phyloP scores from a whole-genome alignment of 2,797 vertebrate genomes.

The Spea hammondii region DNA sequence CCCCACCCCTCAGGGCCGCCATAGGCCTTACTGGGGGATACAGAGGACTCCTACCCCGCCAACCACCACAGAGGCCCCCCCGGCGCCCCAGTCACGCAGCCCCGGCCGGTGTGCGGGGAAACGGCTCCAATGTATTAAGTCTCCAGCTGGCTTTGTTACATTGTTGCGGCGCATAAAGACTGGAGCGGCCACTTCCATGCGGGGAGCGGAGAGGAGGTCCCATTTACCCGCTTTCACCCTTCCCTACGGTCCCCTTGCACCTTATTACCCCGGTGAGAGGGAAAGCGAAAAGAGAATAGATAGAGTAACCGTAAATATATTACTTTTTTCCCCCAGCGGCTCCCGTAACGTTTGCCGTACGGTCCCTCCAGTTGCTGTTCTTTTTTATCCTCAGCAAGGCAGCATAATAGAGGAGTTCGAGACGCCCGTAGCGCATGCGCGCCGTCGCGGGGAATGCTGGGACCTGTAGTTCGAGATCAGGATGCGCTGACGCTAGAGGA shows the following conservation, averaged over 20 bases:
- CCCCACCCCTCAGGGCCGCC: conserved; percentile 20
- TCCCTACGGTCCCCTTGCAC: conserved; percentile 33
- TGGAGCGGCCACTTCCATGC: conserved; percentile 56
- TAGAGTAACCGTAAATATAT: conserved; percentile 70
- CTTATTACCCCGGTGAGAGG: conserved; percentile 47
- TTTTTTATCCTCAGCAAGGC: conserved; percentile 85
- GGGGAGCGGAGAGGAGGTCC: conserved; percentile 47
- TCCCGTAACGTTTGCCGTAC: conserved; percentile 72
- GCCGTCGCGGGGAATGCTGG: conserved; percentile 65
- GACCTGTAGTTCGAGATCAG: conserved; percentile 71
- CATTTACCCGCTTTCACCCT: conserved; percentile 40
- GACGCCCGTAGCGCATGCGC: conserved; percentile 81
- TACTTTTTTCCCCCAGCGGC: conserved; percentile 73
- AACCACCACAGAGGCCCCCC: conserved; percentile 26
- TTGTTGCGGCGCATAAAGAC: conserved; percentile 79
- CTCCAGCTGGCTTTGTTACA: conserved; percentile 80
- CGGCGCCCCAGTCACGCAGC: conserved; percentile 17
- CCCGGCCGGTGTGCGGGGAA: conserved; percentile 37
- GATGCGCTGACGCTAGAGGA: conserved; percentile 29
- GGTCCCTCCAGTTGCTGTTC: conserved; percentile 74
- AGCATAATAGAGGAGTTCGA: conserved; percentile 89
- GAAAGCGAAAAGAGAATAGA: conserved; percentile 50
- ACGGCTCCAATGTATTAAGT: conserved; percentile 52
- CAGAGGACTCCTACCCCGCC: conserved; percentile 37
- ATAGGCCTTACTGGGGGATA: conserved; percentile 28